Conservation (phyloP, 1,140 invertebrate species). For the Drosophila bipectinata region DNA sequence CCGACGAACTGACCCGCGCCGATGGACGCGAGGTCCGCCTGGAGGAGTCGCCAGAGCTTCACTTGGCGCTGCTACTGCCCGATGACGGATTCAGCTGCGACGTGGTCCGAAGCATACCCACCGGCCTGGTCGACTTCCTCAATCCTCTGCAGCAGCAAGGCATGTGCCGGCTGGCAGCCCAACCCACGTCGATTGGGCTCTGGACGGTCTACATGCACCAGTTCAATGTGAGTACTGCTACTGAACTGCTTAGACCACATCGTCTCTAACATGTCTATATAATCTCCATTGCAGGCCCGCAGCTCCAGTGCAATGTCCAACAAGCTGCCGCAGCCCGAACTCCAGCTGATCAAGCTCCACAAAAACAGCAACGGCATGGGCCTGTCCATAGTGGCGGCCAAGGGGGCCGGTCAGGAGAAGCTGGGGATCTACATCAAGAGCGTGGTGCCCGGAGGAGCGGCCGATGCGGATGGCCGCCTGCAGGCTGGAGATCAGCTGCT, state of each 20-base stretch:
- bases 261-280: neutral
- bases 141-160: conserved; percentile 93
- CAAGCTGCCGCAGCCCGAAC: conserved; percentile 86
- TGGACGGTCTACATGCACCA: conserved; percentile 97
- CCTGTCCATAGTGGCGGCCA: conserved; percentile 96
- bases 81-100: conserved; percentile 99
- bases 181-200: conserved; percentile 94
- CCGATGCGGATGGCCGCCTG: conserved; percentile 96
- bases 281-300: conserved; percentile 84
- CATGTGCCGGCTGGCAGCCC: conserved; percentile 94
- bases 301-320: conserved; percentile 86
- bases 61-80: conserved; percentile 95
- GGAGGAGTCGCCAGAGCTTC: conserved; percentile 94
- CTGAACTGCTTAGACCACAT: neutral
- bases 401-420: conserved; percentile 89
- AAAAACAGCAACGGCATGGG: conserved; percentile 97
- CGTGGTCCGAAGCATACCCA: conserved; percentile 95
- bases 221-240: conserved; percentile 84
- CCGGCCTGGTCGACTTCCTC: conserved; percentile 96
- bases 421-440: conserved; percentile 99
- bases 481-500: conserved; percentile 98
- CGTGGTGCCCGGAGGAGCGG: conserved; percentile 97
- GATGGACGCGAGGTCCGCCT: conserved; percentile 93
- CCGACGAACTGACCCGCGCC: conserved; percentile 94
- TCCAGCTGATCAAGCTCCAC: conserved; percentile 94